Evolutionary conservation across 2,888 invertebrate genomes (phyloP), one percentile per base, ranked within the genome.

Genomic region (Hedya salicella): DNA sequence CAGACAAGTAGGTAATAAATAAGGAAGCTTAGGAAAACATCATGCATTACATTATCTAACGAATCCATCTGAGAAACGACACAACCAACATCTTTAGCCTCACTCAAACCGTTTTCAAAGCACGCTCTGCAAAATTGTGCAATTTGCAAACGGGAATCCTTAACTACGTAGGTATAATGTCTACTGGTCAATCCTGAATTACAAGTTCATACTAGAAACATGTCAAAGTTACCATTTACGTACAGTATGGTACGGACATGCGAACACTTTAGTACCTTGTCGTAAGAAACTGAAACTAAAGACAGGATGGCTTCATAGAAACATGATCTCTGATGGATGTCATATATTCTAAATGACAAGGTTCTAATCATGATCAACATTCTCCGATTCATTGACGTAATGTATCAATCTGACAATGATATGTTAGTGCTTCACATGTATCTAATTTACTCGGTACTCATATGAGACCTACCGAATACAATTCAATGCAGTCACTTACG

Each of bases 351-450:
- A n/a, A n/a, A n/a, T n/a, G n/a, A n/a, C n/a, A n/a, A n/a, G n/a
- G n/a, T n/a, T n/a, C n/a, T n/a, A n/a, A n/a, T n/a, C n/a, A n/a
- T n/a, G n/a, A n/a, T n/a, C n/a, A n/a, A n/a, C n/a, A n/a, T n/a
- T n/a, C n/a, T n/a, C n/a, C n/a, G n/a, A n/a, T n/a, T n/a, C n/a
- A n/a, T n/a, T n/a, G 80, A 69, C 72, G 66, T 57, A 56, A 48
- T 82, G 78, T 78, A 68, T n/a, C 68, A 78, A 82, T 82, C 73
- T 73, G 80, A 76, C 79, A 73, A 71, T 73, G 72, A 76, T 63
- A 70, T 72, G 71, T 74, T 69, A 72, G 73, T 0, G n/a, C n/a
- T n/a, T n/a, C n/a, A n/a, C n/a, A n/a, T n/a, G n/a, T n/a, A n/a
- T n/a, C n/a, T n/a, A n/a, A n/a, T n/a, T n/a, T n/a, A n/a, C n/a